phyloP scores from a whole-genome alignment of 2,797 vertebrate species.

The Paguma larvata region DNA sequence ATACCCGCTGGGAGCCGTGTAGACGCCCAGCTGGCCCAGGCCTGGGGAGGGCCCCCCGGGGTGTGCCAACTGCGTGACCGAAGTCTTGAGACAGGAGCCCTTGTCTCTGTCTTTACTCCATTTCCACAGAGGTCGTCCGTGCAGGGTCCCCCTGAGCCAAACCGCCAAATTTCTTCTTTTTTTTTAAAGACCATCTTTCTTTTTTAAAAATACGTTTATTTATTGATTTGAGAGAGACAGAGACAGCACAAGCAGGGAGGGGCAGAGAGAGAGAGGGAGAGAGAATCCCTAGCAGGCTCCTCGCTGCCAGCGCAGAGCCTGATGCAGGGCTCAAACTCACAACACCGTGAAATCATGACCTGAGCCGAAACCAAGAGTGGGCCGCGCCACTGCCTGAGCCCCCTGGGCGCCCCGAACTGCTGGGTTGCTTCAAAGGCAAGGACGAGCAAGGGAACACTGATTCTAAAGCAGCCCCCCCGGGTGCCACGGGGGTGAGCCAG shows the following conservation, averaged over 20 bases:
- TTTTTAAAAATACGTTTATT: no score
- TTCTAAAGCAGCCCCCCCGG: rapidly evolving
- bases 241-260: no score
- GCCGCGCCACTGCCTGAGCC: no score
- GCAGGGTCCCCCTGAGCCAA: background rate
- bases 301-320: no score
- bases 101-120: background rate
- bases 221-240: no score
- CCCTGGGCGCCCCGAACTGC: background rate
- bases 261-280: no score
- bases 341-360: no score
- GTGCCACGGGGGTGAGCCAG: rapidly evolving
- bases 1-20: rapidly evolving
- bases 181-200: no score
- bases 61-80: rapidly evolving
- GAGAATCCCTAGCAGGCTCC: no score
- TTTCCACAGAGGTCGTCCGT: background rate
- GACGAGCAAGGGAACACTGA: rapidly evolving
- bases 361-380: no score
- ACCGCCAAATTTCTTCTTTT: background rate
- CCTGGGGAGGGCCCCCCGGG: background rate
- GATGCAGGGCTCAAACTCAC: no score
- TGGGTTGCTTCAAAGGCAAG: no score
- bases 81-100: rapidly evolving
- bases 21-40: rapidly evolving